Evolutionary conservation across 2,888 invertebrate genomes (phyloP), one percentile per base, ranked within the genome.

Genomic region (Frankliniella fusca): DNA sequence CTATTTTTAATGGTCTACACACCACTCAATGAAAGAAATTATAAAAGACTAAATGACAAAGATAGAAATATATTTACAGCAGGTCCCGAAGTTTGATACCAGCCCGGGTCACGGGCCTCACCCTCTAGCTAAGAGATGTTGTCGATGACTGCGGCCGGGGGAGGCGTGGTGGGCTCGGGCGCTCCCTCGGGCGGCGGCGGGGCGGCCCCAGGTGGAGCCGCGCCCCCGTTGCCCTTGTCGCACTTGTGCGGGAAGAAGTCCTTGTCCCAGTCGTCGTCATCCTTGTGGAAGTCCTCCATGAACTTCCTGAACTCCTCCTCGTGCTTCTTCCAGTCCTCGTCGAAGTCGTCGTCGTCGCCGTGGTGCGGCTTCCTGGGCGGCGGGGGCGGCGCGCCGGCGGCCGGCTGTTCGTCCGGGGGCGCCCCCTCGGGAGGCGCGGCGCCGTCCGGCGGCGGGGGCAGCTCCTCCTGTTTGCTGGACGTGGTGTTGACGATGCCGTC

Each of bases 261-360:
- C 70, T 76, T 76, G 70, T 76, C 70, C 70, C 70, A 76, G 70
- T 76, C 70, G 70, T 76, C 70, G 70, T 76, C 70, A 10, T 76
- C 70, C 70, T 76, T 76, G 70, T 76, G 70, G 70, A 76, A 76
- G 10, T 76, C 70, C 23, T 76, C 70, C 23, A 76, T 9, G 70
- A 76, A 76, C 70, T 76, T 76, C 27, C 27, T 9, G 70, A 76
- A 76, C 27, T 76, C 70, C 23, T 76, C 70, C 5, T 76, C 70
- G 70, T 76, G 70, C 70, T 76, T 76, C 70, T 76, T 76, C 70
- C 70, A 76, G 27, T 76, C 70, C 27, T 76, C 70, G 23, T 76
- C 70, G 70, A 76, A 76, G 70, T 76, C 70, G 70, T 76, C 70
- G 70, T 70, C 70, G 70, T 76, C 70, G 23, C 70, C 70, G 27